Conservation (phyloP, 23 tunicate genomes). For the Halocynthia aurantium region DNA sequence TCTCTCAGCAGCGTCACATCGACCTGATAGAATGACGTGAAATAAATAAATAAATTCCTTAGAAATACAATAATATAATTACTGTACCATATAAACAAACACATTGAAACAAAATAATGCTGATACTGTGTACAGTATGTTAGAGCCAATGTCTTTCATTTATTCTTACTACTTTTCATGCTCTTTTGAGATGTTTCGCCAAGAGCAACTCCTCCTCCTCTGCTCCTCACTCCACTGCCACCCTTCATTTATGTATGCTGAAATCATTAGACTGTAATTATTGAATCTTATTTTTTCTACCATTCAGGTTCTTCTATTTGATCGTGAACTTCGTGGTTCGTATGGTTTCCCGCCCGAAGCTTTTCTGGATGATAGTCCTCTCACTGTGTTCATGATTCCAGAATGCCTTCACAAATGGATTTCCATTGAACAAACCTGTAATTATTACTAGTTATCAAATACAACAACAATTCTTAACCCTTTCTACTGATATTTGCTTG, state of each 20-base stretch:
- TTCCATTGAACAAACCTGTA: conserved; percentile 63
- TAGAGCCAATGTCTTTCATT: too few species aligned
- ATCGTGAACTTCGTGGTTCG: conserved; percentile 54
- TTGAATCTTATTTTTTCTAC: not conserved
- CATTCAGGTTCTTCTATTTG: conserved; percentile 68
- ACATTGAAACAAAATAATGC: too few species aligned
- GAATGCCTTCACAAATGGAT: conserved; percentile 78
- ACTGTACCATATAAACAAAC: too few species aligned
- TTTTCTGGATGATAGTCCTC: conserved; percentile 46
- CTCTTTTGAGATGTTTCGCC: too few species aligned
- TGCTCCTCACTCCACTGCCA: not conserved
- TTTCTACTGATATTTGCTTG: too few species aligned
- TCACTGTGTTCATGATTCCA: conserved; percentile 53
- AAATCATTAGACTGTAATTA: not conserved
- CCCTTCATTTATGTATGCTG: not conserved
- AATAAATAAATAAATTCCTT: too few species aligned
- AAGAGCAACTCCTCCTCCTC: too few species aligned
- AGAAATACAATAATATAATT: too few species aligned
- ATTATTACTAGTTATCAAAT: conserved; percentile 2
- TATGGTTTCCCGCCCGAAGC: conserved; percentile 45
- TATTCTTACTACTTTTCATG: too few species aligned
- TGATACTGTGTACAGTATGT: too few species aligned
- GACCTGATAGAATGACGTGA: too few species aligned
- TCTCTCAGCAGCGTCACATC: too few species aligned
- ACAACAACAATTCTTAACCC: not conserved